These are phyloP conservation scores for Cynocephalus volans DNA, from an alignment of 2,113 vertebrate species.

Conservation along the genomic window DNA sequence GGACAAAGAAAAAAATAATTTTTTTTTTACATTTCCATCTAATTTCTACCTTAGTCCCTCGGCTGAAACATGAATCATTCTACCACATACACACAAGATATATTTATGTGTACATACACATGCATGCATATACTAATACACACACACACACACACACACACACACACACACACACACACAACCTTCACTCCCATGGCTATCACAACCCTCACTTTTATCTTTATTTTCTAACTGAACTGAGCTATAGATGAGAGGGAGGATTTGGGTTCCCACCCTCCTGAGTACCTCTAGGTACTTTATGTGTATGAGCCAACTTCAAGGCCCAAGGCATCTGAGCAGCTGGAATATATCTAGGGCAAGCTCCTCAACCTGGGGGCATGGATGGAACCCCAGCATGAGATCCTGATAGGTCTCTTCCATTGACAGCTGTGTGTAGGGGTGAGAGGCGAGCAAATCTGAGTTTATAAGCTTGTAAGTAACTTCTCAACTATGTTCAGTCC, in stretches of 20 bases:
- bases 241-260: background rate
- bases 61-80: background rate
- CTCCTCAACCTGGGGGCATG: background rate
- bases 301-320: background rate
- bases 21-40: background rate
- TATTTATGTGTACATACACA: background rate
- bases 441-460: background rate
- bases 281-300: background rate
- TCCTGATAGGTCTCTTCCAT: background rate
- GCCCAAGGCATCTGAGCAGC: background rate
- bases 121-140: background rate
- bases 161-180: background rate
- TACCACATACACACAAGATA: background rate
- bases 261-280: background rate
- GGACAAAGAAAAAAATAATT: background rate
- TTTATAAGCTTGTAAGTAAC: background rate
- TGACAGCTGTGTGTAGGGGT: background rate
- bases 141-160: background rate
- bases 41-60: conserved; percentile 17
- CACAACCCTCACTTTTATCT: background rate
- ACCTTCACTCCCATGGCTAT: background rate
- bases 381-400: background rate
- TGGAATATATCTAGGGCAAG: background rate
- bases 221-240: background rate
- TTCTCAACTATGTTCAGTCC: background rate